phyloP scores from a whole-genome alignment of 2,888 invertebrate species.

The Imbricaverruca yamaguchii region DNA sequence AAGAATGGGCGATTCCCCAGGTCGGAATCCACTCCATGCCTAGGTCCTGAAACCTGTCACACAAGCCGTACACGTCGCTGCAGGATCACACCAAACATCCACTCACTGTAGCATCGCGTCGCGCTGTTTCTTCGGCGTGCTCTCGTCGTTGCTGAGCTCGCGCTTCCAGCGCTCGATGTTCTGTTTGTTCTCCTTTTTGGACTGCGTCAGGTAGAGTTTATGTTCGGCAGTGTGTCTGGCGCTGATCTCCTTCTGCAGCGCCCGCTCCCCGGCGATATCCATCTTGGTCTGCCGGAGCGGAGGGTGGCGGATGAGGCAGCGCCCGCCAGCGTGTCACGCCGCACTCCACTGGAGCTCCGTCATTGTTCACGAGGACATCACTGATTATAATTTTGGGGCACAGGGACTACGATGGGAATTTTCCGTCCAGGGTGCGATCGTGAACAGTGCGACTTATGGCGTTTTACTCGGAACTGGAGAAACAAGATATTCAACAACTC shows the following conservation, averaged over 20 bases:
- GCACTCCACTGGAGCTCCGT: too few relatives aligned
- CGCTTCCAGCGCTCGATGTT: conserved; percentile 96
- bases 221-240: conserved; percentile 82
- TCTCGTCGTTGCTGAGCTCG: conserved; percentile 82
- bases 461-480: too few relatives aligned
- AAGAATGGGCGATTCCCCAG: too few relatives aligned
- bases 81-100: not conserved
- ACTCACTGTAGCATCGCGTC: conserved; percentile 78
- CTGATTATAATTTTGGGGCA: too few relatives aligned
- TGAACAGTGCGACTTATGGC: too few relatives aligned
- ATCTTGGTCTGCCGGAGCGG: conserved; percentile 61
- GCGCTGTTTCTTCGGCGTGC: conserved; percentile 81
- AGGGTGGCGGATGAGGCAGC: not conserved
- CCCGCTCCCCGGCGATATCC: conserved; percentile 82
- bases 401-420: too few relatives aligned
- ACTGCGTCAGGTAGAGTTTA: conserved; percentile 82
- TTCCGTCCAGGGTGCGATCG: too few relatives aligned
- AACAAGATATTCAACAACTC: too few relatives aligned
- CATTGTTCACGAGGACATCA: too few relatives aligned
- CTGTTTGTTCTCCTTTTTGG: conserved; percentile 88
- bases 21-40: too few relatives aligned
- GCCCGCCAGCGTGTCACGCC: not conserved
- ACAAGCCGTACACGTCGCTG: too few relatives aligned
- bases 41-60: too few relatives aligned
- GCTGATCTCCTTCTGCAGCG: conserved; percentile 83